Evolutionary conservation across 2,888 invertebrate species (phyloP).

Genomic region (Scotopteryx bipunctaria): DNA sequence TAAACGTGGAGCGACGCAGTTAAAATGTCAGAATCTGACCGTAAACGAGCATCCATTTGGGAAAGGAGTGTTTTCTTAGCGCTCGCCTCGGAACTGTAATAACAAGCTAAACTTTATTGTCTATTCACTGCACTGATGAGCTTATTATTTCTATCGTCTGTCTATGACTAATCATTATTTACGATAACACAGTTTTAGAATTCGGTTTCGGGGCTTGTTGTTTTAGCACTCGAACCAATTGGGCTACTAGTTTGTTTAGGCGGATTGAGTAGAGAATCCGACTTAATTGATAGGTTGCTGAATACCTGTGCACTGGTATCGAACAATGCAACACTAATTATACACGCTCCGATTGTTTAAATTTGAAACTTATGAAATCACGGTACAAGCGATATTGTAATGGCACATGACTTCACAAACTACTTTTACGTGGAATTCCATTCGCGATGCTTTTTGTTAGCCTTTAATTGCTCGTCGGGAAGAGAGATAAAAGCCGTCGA

Average conservation of each 20-base stretch:
- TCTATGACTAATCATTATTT: slow-evolving; percentile 73
- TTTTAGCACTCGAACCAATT: slow-evolving; percentile 57
- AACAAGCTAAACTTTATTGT: slow-evolving; percentile 73
- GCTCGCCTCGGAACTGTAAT: slow-evolving; percentile 59
- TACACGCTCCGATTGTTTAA: slow-evolving; percentile 76
- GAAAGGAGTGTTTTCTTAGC: slow-evolving; percentile 79
- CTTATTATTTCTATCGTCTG: slow-evolving; percentile 71
- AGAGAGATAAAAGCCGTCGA: slow-evolving; percentile 72
- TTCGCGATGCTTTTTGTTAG: slow-evolving; percentile 65
- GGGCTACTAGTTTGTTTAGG: slow-evolving; percentile 69
- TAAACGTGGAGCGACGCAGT: slow-evolving; percentile 75
- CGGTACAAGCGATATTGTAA: slow-evolving; percentile 62
- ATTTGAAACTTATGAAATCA: slow-evolving; percentile 79
- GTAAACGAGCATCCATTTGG: slow-evolving; percentile 72
- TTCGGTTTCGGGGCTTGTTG: slow-evolving; percentile 56
- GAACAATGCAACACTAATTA: slow-evolving; percentile 78
- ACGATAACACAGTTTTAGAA: slow-evolving; percentile 33
- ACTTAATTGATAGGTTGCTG: slow-evolving; percentile 73
- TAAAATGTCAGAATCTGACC: slow-evolving; percentile 78
- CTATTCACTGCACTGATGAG: slow-evolving; percentile 74
- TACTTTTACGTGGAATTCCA: slow-evolving; percentile 71
- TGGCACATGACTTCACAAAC: slow-evolving; percentile 52
- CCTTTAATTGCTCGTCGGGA: slow-evolving; percentile 73
- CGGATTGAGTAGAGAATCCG: slow-evolving; percentile 61
- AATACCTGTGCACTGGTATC: slow-evolving; percentile 75